Percentiles rank a stretch among this genome's conserved stretches.
These are phyloP conservation scores for Corythornis leucogaster DNA, from an alignment of 2,797 vertebrate species.

Conservation along the genomic window DNA sequence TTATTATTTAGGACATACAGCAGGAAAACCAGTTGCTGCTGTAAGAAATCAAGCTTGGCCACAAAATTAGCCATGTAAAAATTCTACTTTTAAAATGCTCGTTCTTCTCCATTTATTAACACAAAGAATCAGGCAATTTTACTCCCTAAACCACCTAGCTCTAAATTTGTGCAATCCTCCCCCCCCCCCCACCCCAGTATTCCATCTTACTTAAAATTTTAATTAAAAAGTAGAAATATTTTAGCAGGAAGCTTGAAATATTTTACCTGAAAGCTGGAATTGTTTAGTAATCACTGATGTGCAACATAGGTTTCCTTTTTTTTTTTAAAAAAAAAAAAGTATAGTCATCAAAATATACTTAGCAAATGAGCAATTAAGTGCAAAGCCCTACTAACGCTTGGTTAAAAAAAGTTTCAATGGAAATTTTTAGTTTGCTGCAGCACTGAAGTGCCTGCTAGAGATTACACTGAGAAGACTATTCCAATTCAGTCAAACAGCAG, in stretches of 20 bases:
- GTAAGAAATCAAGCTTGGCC: background rate
- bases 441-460: background rate
- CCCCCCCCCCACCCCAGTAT: background rate
- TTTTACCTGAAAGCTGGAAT: background rate
- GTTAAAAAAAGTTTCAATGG: background rate
- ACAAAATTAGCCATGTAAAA: background rate
- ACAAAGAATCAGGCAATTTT: background rate
- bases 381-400: background rate
- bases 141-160: background rate
- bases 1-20: background rate
- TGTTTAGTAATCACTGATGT: background rate
- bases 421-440: background rate
- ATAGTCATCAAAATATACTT: background rate
- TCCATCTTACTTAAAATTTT: background rate
- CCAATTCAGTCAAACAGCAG: fast-evolving
- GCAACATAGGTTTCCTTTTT: background rate
- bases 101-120: background rate
- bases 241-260: background rate
- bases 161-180: background rate
- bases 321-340: background rate
- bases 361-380: background rate
- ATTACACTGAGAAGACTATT: background rate
- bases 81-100: background rate
- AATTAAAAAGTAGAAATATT: background rate
- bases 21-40: background rate